Evolutionary conservation across 1,140 invertebrate species (phyloP).

Genomic region (Heliothis subflexa): DNA sequence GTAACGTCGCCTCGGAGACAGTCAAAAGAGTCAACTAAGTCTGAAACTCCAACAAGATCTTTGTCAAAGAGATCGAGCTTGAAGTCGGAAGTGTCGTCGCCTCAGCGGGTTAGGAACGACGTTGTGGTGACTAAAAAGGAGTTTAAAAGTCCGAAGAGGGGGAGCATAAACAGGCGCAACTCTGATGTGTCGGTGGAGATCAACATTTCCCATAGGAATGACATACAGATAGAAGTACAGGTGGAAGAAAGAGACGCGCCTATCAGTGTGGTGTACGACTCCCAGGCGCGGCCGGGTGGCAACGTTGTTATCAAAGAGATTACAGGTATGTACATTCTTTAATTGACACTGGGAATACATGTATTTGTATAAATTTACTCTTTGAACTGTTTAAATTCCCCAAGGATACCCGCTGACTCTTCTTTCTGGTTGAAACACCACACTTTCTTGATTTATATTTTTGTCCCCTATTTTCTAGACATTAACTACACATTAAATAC

Average conservation of each 20-base stretch:
- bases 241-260: constrained; percentile 83
- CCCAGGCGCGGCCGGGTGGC: constrained; percentile 57
- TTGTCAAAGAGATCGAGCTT: constrained; percentile 56
- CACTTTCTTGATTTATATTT: no score
- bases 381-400: no score
- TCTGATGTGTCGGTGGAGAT: constrained; percentile 84
- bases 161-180: constrained; percentile 68
- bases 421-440: no score
- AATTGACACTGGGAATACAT: background rate
- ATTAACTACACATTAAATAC: no score
- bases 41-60: constrained; percentile 61
- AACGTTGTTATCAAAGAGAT: constrained; percentile 77
- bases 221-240: constrained; percentile 84
- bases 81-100: constrained; percentile 61
- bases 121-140: constrained; percentile 76
- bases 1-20: constrained; percentile 68
- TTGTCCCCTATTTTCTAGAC: no score
- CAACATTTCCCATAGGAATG: constrained; percentile 83
- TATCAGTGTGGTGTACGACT: constrained; percentile 72
- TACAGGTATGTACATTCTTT: constrained; percentile 63
- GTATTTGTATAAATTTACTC: background rate
- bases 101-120: constrained; percentile 65
- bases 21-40: constrained; percentile 55
- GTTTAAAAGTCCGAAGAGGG: constrained; percentile 70
- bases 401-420: no score